These are phyloP conservation scores for Eupleurogrammus muticus DNA, from an alignment of 2,797 vertebrate species.

Conservation along the genomic window DNA sequence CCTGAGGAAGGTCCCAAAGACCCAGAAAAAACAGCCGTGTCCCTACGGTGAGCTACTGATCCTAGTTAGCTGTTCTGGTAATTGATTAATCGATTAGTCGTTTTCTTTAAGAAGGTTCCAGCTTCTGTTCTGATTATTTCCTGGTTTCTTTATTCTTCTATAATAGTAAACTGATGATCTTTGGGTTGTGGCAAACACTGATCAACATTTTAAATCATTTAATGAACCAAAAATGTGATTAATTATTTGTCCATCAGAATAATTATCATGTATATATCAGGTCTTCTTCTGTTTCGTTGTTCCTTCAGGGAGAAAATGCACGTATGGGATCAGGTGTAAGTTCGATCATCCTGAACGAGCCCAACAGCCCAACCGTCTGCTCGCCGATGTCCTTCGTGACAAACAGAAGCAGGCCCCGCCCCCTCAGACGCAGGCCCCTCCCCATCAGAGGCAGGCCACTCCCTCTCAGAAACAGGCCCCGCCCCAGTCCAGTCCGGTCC, in stretches of 20 bases:
- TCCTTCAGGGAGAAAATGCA: slow-evolving; percentile 93
- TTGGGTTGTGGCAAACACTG: too few relatives aligned
- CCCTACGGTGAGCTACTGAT: slow-evolving; percentile 90
- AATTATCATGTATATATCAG: too few relatives aligned
- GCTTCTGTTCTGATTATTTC: too few relatives aligned
- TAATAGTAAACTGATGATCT: too few relatives aligned
- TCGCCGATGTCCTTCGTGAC: slow-evolving; percentile 92
- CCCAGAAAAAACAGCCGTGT: slow-evolving; percentile 89
- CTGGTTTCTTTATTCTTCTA: too few relatives aligned
- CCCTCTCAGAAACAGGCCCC: slow-evolving; percentile 38
- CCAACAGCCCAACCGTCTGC: slow-evolving; percentile 88
- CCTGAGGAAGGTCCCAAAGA: slow-evolving; percentile 77
- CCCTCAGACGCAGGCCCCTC: slow-evolving; percentile 31
- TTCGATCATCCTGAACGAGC: slow-evolving; percentile 92
- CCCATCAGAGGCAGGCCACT: slow-evolving; percentile 41
- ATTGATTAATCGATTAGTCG: too few relatives aligned
- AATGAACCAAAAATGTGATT: too few relatives aligned
- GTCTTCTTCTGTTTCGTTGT: neutral
- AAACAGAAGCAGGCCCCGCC: slow-evolving; percentile 64
- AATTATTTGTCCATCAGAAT: too few relatives aligned
- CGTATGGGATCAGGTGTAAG: slow-evolving; percentile 96
- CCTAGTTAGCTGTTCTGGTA: too few relatives aligned
- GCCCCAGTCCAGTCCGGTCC: neutral
- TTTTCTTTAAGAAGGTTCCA: too few relatives aligned
- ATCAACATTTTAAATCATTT: too few relatives aligned